phyloP scores from a whole-genome alignment of 2,888 invertebrate genomes.

The Agonopterix alstromeriana region DNA sequence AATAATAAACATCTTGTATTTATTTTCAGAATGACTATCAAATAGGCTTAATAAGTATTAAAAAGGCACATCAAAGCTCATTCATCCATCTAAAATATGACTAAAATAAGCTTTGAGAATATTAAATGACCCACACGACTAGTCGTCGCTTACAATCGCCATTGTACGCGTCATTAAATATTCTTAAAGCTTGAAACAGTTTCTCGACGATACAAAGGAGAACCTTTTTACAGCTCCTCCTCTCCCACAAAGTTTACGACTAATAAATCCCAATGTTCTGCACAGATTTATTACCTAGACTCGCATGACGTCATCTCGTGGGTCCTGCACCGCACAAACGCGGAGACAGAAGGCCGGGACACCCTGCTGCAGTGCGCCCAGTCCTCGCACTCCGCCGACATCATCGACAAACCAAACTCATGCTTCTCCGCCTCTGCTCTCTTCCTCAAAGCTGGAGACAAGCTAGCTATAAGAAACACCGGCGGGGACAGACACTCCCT shows the following conservation, averaged over 20 bases:
- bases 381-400: slow-evolving; percentile 75
- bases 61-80: too few species aligned
- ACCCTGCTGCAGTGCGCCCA: slow-evolving; percentile 85
- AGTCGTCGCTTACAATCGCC: too few species aligned
- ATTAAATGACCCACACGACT: too few species aligned
- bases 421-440: slow-evolving; percentile 84
- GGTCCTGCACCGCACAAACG: slow-evolving; percentile 79
- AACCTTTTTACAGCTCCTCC: not conserved
- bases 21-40: too few species aligned
- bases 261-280: slow-evolving; percentile 3
- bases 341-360: slow-evolving; percentile 69
- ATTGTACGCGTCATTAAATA: too few species aligned
- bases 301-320: slow-evolving; percentile 86
- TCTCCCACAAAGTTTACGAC: not conserved
- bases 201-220: too few species aligned
- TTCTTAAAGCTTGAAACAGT: too few species aligned
- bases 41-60: too few species aligned
- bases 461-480: slow-evolving; percentile 82
- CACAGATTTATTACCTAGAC: slow-evolving; percentile 86
- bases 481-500: slow-evolving; percentile 81
- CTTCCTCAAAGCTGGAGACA: slow-evolving; percentile 80
- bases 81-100: too few species aligned
- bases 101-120: too few species aligned
- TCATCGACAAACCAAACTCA: slow-evolving; percentile 80
- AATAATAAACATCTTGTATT: too few species aligned